Percentiles rank a stretch among this genome's conserved stretches.
Evolutionary conservation across 2,113 vertebrate species (phyloP).

Genomic region (Chionis minor): DNA sequence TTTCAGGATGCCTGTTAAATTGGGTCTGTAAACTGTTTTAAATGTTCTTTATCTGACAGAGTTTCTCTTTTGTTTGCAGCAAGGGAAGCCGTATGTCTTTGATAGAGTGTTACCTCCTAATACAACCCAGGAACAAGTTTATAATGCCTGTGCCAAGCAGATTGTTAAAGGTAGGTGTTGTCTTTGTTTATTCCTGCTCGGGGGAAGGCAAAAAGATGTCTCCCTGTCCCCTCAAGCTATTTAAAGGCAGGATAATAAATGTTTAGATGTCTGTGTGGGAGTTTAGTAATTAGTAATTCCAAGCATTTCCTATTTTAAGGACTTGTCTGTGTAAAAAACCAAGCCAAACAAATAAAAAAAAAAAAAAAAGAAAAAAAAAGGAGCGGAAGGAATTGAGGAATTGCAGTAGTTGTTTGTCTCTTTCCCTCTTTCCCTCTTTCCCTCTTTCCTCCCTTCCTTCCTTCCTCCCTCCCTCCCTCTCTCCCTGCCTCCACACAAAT

Average conservation of each 20-base stretch:
- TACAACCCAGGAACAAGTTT: slow-evolving; percentile 89
- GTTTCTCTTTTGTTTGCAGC: slow-evolving; percentile 58
- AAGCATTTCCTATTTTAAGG: neutral
- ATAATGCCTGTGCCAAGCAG: slow-evolving; percentile 91
- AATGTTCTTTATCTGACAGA: neutral
- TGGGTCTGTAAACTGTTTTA: neutral
- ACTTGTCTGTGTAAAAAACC: neutral
- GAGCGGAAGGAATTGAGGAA: neutral
- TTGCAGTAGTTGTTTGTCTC: neutral
- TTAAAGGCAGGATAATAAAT: neutral
- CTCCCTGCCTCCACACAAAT: too few relatives aligned
- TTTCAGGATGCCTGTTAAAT: neutral
- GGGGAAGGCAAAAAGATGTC: neutral
- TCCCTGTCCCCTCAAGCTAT: neutral
- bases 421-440: too few relatives aligned
- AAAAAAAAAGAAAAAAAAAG: neutral
- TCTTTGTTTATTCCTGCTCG: neutral
- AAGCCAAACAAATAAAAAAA: neutral
- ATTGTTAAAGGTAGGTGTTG: slow-evolving; percentile 89
- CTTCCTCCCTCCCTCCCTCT: too few relatives aligned
- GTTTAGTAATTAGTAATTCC: neutral
- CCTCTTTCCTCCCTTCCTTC: too few relatives aligned
- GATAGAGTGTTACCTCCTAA: slow-evolving; percentile 89
- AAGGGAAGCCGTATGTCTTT: slow-evolving; percentile 90
- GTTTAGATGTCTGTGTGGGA: neutral